phyloP scores from a whole-genome alignment of 2,113 vertebrate species.

The Chroicocephalus ridibundus region DNA sequence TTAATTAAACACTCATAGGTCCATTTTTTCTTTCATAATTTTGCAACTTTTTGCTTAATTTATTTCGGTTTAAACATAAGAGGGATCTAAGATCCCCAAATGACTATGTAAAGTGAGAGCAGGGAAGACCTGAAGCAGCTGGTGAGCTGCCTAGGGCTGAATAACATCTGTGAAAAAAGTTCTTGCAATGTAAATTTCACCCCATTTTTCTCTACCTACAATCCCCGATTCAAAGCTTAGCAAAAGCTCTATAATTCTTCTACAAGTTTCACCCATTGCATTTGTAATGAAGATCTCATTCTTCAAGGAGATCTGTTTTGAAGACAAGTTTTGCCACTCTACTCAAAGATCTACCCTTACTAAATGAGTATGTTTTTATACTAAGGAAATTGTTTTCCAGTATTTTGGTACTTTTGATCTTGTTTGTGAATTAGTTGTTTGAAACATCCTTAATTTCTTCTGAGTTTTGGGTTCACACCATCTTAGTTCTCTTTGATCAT shows the following conservation, averaged over 20 bases:
- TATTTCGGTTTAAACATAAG: background rate
- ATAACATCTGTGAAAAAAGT: background rate
- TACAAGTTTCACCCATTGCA: background rate
- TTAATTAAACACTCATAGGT: background rate
- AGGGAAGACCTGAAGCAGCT: background rate
- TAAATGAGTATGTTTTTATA: background rate
- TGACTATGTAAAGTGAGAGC: background rate
- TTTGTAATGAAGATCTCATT: background rate
- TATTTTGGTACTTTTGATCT: background rate
- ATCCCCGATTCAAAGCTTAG: background rate
- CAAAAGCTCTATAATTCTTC: background rate
- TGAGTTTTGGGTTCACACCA: background rate
- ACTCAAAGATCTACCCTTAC: background rate
- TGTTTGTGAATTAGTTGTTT: background rate
- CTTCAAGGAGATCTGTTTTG: background rate
- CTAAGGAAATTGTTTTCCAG: background rate
- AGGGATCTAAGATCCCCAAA: background rate
- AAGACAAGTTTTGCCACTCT: background rate
- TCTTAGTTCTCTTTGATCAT: background rate
- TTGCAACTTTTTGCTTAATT: background rate
- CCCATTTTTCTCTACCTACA: background rate
- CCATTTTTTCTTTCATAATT: background rate
- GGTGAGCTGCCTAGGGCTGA: background rate
- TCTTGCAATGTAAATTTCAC: background rate
- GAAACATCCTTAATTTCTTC: background rate